Evolutionary conservation across 2,888 invertebrate genomes (phyloP).

Genomic region (Thyatira batis): DNA sequence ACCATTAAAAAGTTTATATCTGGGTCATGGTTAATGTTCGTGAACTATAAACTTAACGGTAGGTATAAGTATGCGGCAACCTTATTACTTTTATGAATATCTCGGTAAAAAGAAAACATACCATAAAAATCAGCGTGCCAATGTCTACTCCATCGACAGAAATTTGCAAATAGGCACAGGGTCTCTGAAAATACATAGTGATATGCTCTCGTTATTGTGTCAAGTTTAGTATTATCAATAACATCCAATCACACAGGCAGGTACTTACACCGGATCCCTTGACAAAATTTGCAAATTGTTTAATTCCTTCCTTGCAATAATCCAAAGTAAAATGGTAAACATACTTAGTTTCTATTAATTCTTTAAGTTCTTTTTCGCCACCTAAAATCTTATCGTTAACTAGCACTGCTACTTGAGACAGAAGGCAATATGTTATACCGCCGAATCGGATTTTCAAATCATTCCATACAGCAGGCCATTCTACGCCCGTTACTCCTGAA

Average conservation of each 20-base stretch:
- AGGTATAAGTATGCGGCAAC: too few species aligned
- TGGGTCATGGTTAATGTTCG: too few species aligned
- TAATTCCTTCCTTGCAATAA: conserved; percentile 67
- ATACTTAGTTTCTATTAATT: conserved; percentile 69
- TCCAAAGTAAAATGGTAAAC: conserved; percentile 64
- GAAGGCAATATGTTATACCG: conserved; percentile 67
- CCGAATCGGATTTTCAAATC: conserved; percentile 68
- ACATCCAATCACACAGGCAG: too few species aligned
- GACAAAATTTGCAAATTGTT: conserved; percentile 67
- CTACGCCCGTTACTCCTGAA: conserved; percentile 60
- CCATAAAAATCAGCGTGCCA: conserved; percentile 83
- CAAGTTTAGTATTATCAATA: background rate
- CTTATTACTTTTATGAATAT: too few species aligned
- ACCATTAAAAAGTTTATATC: too few species aligned
- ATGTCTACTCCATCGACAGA: conserved; percentile 63
- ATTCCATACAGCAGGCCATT: conserved; percentile 64
- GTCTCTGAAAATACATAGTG: conserved; percentile 73
- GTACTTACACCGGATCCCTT: conserved; percentile 65
- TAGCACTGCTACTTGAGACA: conserved; percentile 74
- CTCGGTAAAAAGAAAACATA: too few species aligned
- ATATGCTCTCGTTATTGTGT: background rate
- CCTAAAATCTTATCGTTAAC: conserved; percentile 77
- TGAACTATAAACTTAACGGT: too few species aligned
- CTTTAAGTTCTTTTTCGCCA: conserved; percentile 72
- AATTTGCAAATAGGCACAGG: conserved; percentile 80